These are phyloP conservation scores for Dunckerocampus dactyliophorus DNA, from an alignment of 2,113 vertebrate genomes.

Conservation along the genomic window DNA sequence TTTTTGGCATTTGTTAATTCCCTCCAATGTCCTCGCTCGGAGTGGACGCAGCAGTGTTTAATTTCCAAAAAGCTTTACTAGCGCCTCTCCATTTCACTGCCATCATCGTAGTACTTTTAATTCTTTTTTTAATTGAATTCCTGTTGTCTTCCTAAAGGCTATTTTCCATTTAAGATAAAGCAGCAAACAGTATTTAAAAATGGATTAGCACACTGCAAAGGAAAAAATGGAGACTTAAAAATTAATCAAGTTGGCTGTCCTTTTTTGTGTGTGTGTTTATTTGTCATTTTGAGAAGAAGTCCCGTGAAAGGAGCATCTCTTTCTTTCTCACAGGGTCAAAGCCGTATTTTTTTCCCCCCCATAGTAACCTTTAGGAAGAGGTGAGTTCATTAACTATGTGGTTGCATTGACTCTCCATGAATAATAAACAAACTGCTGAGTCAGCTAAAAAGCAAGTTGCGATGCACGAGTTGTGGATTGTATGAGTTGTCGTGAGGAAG, in stretches of 20 bases:
- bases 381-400: conserved; percentile 4
- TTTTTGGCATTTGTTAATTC: background rate
- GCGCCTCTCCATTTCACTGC: background rate
- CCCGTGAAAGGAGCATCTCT: background rate
- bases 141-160: background rate
- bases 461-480: too few species aligned
- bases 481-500: too few species aligned
- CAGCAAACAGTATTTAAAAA: conserved; percentile 3
- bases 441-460: conserved; percentile 10
- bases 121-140: conserved; percentile 13
- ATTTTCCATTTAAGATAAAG: conserved; percentile 6
- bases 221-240: background rate
- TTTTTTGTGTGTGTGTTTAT: background rate
- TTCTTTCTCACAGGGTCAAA: background rate
- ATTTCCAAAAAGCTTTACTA: background rate
- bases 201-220: background rate
- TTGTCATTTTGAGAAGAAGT: background rate
- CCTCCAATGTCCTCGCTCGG: background rate
- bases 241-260: background rate
- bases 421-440: conserved; percentile 27
- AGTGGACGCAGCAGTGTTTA: conserved; percentile 2
- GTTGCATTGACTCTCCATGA: conserved; percentile 20
- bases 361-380: background rate
- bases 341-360: background rate
- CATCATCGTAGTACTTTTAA: background rate